These are phyloP conservation scores for Heliothis virescens DNA, from an alignment of 1,140 invertebrate genomes.

Conservation along the genomic window DNA sequence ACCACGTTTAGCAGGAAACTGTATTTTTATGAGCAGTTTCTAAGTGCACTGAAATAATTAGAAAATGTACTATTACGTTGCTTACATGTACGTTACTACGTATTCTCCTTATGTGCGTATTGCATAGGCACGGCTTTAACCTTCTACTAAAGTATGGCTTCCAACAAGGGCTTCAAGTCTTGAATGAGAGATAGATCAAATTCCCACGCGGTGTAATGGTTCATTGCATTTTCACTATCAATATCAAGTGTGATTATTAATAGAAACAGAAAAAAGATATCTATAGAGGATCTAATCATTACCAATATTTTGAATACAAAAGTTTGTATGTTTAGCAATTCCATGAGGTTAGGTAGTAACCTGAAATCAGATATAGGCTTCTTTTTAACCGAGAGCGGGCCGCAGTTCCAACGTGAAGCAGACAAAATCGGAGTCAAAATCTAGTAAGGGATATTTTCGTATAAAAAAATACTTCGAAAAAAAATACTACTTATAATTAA, in stretches of 20 bases:
- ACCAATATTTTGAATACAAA: neutral
- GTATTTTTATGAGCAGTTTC: slow-evolving; percentile 18
- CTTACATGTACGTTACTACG: neutral
- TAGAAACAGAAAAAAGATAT: neutral
- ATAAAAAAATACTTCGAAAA: too few species aligned
- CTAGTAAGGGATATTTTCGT: too few species aligned
- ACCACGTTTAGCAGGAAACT: slow-evolving; percentile 33
- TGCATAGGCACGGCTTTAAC: neutral
- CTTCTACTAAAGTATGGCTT: slow-evolving; percentile 16
- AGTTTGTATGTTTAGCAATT: too few species aligned
- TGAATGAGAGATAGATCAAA: slow-evolving; percentile 29
- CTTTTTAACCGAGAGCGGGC: too few species aligned
- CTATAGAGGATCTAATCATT: neutral
- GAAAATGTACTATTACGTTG: slow-evolving; percentile 20
- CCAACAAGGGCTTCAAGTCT: slow-evolving; percentile 3
- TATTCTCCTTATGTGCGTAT: neutral
- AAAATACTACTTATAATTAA: too few species aligned
- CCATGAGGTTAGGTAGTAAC: too few species aligned
- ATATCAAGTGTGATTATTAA: neutral
- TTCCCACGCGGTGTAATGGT: neutral
- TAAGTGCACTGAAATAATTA: slow-evolving; percentile 10
- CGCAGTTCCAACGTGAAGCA: too few species aligned
- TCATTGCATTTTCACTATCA: slow-evolving; percentile 1
- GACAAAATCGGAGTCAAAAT: too few species aligned
- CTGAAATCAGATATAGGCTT: too few species aligned